Evolutionary conservation across 2,888 invertebrate species (phyloP), one percentile per base, ranked within the genome.

Genomic region (Phrixothrix hirtus): DNA sequence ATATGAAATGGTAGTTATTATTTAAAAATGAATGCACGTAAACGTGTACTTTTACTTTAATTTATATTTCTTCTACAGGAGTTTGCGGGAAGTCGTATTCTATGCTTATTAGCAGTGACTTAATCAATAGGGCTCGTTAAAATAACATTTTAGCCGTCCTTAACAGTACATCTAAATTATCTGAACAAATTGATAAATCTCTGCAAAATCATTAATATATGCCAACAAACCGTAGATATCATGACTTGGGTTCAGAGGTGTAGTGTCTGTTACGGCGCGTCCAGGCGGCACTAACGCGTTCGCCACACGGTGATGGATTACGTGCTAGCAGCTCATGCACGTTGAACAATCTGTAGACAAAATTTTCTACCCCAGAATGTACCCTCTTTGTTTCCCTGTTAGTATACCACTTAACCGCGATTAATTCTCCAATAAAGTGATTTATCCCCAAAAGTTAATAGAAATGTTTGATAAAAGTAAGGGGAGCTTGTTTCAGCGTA

Each of bases 301-400:
- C 44, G 37, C 56, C 52, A 42, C 52, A 48, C 45, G 48, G 43
- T 56, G 56, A 56, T 52, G 52, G 52, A 56, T 52, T 52, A 48
- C 48, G 52, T 52, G 52, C 44, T 48, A 34, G 39, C 41, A 45
- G 39, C 38, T 21, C 37, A 38, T 41, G 38, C 44, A 38, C 43
- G 37, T 32, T 38, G 43, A 42, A 49, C 42, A 44, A 38, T 34
- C 42, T 49, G 35, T 29, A 42, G 42, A 41, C 49, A 43, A 42
- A 34, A 49, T 49, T 49, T 38, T 34, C 44, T 38, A 17, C 12
- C 44, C 47, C 47, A 12, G 13, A 50, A 38, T 34, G 36, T 44
- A 29, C 50, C 50, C 38, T 38, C 38, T 37, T 44, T 44, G 50
- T 44, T 50, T 43, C 31, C 44, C 44, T 36, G 38, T 37, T 29